Conservation (phyloP, 2,113 vertebrate species). For the Orthonyx spaldingii region DNA sequence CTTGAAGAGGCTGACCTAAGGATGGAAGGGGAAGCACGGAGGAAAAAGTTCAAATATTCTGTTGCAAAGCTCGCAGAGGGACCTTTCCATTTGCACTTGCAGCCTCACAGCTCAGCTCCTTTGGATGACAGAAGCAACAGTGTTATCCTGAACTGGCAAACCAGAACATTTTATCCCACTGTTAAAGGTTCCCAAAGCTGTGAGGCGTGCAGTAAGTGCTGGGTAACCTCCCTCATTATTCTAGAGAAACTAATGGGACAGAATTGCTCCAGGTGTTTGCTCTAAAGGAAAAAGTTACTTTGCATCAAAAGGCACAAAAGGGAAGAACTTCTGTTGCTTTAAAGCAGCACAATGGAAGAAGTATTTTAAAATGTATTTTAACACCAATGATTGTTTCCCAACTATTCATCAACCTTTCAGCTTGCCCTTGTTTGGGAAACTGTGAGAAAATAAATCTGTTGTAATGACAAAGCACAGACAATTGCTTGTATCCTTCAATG, state of each 20-base stretch:
- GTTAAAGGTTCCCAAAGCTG: neutral
- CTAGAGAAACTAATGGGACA: neutral
- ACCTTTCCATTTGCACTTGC: neutral
- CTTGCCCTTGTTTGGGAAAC: neutral
- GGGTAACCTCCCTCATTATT: neutral
- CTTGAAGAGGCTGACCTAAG: neutral
- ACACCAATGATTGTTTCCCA: neutral
- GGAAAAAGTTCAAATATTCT: neutral
- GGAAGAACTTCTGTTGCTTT: neutral
- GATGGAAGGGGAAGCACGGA: neutral
- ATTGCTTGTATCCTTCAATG: neutral
- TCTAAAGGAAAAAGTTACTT: neutral
- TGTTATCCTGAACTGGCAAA: neutral
- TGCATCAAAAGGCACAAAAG: neutral
- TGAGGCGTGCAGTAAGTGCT: neutral
- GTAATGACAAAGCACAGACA: neutral
- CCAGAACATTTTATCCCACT: neutral
- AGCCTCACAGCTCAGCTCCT: neutral
- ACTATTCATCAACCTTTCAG: neutral
- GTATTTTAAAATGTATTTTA: neutral
- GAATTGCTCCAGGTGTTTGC: neutral
- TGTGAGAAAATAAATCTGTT: neutral
- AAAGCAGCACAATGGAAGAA: neutral
- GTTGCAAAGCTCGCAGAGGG: neutral
- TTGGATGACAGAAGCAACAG: neutral